Conservation (phyloP, 2,888 invertebrate species). For the Dinocampus coccinellae region DNA sequence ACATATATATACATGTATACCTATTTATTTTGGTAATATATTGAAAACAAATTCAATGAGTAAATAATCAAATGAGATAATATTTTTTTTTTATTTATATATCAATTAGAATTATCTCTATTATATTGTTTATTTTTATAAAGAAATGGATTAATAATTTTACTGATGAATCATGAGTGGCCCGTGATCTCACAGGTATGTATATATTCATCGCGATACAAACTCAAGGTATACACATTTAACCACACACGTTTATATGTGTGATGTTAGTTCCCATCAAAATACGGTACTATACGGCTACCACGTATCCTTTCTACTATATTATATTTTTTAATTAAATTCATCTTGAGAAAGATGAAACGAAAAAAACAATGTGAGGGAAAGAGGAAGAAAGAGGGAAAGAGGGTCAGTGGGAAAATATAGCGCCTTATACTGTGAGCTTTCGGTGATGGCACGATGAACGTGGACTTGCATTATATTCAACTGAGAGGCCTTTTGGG, state of each 20-base stretch:
- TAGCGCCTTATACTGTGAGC: constrained; percentile 35
- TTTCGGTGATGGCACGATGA: constrained; percentile 35
- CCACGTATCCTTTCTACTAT: constrained; percentile 67
- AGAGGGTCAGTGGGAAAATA: constrained; percentile 26
- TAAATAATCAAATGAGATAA: too few relatives aligned
- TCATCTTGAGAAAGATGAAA: constrained; percentile 58
- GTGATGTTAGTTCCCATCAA: constrained; percentile 62
- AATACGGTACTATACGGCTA: constrained; percentile 56
- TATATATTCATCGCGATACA: constrained; percentile 21
- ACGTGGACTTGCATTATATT: constrained; percentile 29
- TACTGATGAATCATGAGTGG: too few relatives aligned
- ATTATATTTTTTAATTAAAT: constrained; percentile 70
- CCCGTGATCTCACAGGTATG: too few relatives aligned
- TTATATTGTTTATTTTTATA: too few relatives aligned
- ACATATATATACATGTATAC: too few relatives aligned
- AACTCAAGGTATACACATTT: constrained; percentile 47
- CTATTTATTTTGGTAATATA: too few relatives aligned
- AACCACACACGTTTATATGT: constrained; percentile 3
- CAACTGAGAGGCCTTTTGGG: background rate
- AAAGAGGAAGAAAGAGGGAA: constrained; percentile 34
- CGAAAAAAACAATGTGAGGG: background rate
- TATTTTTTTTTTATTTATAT: too few relatives aligned
- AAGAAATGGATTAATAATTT: too few relatives aligned
- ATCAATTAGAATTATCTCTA: too few relatives aligned
- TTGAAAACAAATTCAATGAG: too few relatives aligned